Evolutionary conservation across 2,797 vertebrate genomes (phyloP), one percentile per base, ranked within the genome.

Genomic region (Gorsachius magnificus): DNA sequence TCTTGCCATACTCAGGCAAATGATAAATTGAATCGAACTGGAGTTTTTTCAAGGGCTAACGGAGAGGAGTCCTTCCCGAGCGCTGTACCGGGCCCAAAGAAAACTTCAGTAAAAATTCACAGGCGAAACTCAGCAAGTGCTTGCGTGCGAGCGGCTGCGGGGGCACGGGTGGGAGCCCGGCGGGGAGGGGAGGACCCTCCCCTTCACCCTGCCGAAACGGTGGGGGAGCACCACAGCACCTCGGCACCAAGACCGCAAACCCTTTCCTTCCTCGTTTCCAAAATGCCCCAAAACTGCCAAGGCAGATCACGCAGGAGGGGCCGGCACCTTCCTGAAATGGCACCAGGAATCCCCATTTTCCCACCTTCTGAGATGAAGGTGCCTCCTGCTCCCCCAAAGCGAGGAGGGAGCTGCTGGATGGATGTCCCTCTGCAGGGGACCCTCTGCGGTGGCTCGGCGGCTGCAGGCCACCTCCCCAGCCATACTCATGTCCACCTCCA

Each of bases 71-170:
- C 56, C 56, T 87, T 78, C 77, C 80, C 41, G 1, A 61, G 50
- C 4, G 9, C 70, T 87, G 61, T 68, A 65, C 33, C 16, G 3
- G 36, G 19, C 87, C 83, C 89, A 93, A 93, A 90, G 61, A 87
- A 80, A 91, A 93, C 90, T 93, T 91, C 68, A 91, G 41, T 60
- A 96, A 96, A 92, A 97, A 92, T 92, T 66, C 75, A 94, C 90
- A 95, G 87, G 93, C 41, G 2, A 93, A 94, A 95, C 68, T 87
- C 88, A 46, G 76, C 41, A 25, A 87, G 68, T 56, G 53, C 41
- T 56, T 50, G 69, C 1, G 0, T 51, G 76, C 6, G 12, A 65
- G 54, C 1, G 5, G 45, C 54, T 56, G 33, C 0, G 0, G 46
- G 31, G 51, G 24, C 22, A 65, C 0, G 5, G 43, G 46, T 90